A percentile compares a stretch with the other conserved stretches of the same genome.
phyloP scores from a whole-genome alignment of 2,888 invertebrate species.

The Microctonus brassicae region DNA sequence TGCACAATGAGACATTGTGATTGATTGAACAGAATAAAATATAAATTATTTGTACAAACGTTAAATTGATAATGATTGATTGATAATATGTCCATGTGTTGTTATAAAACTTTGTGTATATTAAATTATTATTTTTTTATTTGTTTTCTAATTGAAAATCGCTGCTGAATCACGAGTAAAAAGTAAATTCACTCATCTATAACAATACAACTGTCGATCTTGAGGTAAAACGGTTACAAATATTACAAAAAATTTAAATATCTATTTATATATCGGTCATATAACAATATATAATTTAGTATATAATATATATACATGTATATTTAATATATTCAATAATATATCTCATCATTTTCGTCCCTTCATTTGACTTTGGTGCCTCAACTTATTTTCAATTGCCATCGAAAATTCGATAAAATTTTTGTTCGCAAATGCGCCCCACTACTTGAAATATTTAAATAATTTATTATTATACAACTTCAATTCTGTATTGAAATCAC shows the following conservation, averaged over 20 bases:
- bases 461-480: too few species aligned
- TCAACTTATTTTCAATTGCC: constrained; percentile 26
- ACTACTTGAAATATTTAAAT: too few species aligned
- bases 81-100: too few species aligned
- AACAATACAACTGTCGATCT: constrained; percentile 34
- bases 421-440: constrained; percentile 10
- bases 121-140: too few species aligned
- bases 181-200: constrained; percentile 29
- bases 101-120: too few species aligned
- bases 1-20: constrained; percentile 25
- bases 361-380: background rate
- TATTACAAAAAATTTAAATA: constrained; percentile 43
- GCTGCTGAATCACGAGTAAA: constrained; percentile 21
- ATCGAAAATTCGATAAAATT: constrained; percentile 22
- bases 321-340: background rate
- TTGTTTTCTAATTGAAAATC: constrained; percentile 13
- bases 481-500: too few species aligned
- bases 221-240: constrained; percentile 28
- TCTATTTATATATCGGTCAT: constrained; percentile 36
- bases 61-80: constrained; percentile 25
- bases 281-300: constrained; percentile 16
- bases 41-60: background rate
- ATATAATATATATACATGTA: background rate
- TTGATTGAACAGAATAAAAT: background rate
- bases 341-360: background rate